Base-by-base conservation (phyloP, 2,888 invertebrate species). In the Oconnorella tubifera region DNA sequence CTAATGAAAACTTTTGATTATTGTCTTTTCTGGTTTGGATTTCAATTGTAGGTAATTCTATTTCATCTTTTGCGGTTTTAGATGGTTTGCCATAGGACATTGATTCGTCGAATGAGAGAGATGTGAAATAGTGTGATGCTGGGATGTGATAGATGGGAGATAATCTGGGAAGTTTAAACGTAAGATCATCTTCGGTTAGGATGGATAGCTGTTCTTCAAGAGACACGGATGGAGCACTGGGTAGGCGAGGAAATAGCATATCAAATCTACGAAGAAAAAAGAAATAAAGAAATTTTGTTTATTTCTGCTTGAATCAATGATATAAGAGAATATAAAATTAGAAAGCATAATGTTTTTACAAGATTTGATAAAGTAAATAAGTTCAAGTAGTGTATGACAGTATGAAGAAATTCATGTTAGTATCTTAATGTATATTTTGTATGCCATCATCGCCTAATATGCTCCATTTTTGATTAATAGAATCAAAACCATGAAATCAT, bases 71-170 rank as follows among this genome's bases (percentile, higher is more conserved):
- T 40, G 40, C 10, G 10, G 40, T 14, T 19, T 40, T 10, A 40
- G 40, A 40, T 40, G 40, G 19, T 40, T 40, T 40, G 19, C 40
- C 19, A 40, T 14, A 40, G 40, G 40, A 40, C 10, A 40, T 40
- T 51, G 53, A 51, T 19, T 33, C 49, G 1, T 49, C 51, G 19
- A 49, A 31, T 2, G 51, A 4, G 2, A 32, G 60, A 3, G 60
- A 32, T 6, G 40, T 23, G 23, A 53, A 50, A 48, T 40, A 64
- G 32, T 62, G 64, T 1, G 61, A 33, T 1, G 64, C 56, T 40
- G n/a, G 27, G 55, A 61, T 40, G 2, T 62, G 64, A 33, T 61
- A 28, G 33, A 55, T 49, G 14, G 60, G 33, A 1, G 63, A 23
- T 19, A 51, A 27, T 6, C 25, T 10, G 25, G 14, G 6, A 6